These are phyloP conservation scores for Latheticus oryzae DNA, from an alignment of 2,888 invertebrate species.

Conservation along the genomic window DNA sequence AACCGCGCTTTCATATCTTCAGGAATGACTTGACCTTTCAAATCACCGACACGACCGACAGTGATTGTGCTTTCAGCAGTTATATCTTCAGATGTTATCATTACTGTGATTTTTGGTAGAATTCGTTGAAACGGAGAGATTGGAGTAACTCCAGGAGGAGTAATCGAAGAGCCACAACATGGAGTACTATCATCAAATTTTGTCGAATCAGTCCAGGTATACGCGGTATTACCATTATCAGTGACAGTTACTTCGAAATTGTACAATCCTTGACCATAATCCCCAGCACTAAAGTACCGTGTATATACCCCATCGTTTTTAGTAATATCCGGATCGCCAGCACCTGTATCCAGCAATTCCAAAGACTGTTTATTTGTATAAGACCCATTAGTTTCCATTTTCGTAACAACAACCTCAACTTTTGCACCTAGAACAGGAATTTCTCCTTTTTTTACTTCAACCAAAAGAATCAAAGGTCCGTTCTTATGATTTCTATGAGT, in stretches of 20 bases:
- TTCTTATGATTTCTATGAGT: constrained; percentile 60
- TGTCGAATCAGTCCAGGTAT: constrained; percentile 63
- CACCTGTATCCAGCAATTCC: constrained; percentile 71
- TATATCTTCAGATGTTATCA: constrained; percentile 63
- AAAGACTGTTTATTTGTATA: constrained; percentile 62
- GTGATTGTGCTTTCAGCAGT: constrained; percentile 56
- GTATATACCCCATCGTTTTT: constrained; percentile 76
- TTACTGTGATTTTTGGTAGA: constrained; percentile 66
- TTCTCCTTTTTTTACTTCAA: constrained; percentile 69
- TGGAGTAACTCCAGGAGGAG: constrained; percentile 65
- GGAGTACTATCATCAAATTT: constrained; percentile 59
- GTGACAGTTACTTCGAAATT: constrained; percentile 67
- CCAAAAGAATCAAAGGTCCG: constrained; percentile 67
- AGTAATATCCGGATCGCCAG: constrained; percentile 74
- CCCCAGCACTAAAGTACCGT: constrained; percentile 69
- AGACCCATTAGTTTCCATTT: constrained; percentile 60
- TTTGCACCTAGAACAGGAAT: constrained; percentile 70
- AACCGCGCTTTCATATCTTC: constrained; percentile 67
- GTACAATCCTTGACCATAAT: constrained; percentile 66
- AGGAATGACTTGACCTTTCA: constrained; percentile 65
- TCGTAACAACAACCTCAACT: constrained; percentile 68
- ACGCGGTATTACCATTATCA: constrained; percentile 70
- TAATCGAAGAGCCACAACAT: constrained; percentile 69
- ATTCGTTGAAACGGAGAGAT: constrained; percentile 68
- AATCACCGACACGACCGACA: constrained; percentile 70